Evolutionary conservation across 2,113 vertebrate species (phyloP).

Genomic region (Hippocampus guttulatus): DNA sequence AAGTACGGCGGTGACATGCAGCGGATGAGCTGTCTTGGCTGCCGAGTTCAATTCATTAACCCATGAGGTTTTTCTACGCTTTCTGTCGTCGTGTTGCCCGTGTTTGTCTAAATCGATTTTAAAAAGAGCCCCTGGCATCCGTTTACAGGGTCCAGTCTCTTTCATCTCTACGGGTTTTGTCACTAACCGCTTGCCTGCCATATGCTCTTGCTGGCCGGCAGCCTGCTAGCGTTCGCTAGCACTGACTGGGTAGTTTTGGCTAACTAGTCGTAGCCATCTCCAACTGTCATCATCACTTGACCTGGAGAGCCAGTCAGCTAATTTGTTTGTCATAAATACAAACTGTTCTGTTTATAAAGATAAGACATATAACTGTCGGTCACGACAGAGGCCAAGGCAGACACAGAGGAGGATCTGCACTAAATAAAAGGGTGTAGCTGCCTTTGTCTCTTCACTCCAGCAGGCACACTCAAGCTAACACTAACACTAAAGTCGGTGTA

Average conservation of each 20-base stretch:
- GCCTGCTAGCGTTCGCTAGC: neutral
- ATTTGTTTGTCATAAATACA: neutral
- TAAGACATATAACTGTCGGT: neutral
- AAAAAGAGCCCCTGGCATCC: neutral
- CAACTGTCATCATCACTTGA: neutral
- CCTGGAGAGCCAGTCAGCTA: neutral
- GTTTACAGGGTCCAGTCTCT: neutral
- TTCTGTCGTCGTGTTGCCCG: neutral
- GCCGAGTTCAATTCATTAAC: neutral
- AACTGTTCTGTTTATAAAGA: constrained; percentile 2
- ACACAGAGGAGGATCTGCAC: constrained; percentile 30
- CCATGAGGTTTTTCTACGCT: neutral
- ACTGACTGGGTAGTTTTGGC: neutral
- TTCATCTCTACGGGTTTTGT: neutral
- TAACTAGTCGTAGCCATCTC: neutral
- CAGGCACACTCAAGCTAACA: neutral
- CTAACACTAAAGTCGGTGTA: constrained; percentile 19
- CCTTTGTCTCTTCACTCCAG: constrained; percentile 31
- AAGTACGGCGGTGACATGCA: neutral
- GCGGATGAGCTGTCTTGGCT: neutral
- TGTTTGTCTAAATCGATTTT: neutral
- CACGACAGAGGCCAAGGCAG: constrained; percentile 16
- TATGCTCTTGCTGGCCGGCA: neutral
- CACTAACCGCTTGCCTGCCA: neutral
- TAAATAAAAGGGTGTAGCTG: constrained; percentile 43